A percentile compares a stretch with the other conserved stretches of the same genome.
Evolutionary conservation across 2,797 vertebrate species (phyloP).

Genomic region (Hipposideros larvatus): DNA sequence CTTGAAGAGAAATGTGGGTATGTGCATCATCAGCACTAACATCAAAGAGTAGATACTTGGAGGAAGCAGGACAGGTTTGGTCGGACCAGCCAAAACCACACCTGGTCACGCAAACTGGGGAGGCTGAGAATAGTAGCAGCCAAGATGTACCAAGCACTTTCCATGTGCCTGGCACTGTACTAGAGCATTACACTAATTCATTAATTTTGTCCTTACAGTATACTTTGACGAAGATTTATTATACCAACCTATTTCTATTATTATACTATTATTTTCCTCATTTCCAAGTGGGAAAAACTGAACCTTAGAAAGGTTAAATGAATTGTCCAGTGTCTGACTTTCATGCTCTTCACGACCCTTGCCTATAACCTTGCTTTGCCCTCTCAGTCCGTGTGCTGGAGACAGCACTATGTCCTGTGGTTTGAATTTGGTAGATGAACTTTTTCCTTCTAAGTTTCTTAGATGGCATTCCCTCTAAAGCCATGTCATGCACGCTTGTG

Average conservation of each 20-base stretch:
- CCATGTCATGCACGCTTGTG: background rate
- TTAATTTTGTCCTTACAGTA: background rate
- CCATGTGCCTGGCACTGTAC: background rate
- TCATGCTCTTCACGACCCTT: background rate
- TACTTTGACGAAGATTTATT: background rate
- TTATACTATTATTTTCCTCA: background rate
- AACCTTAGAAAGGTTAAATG: background rate
- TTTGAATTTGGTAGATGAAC: background rate
- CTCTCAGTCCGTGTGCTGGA: background rate
- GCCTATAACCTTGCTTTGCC: background rate
- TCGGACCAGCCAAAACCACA: background rate
- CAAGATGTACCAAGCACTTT: background rate
- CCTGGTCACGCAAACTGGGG: background rate
- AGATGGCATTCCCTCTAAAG: background rate
- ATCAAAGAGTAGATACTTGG: background rate
- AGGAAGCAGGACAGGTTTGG: background rate
- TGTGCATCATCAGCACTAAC: conserved; percentile 45
- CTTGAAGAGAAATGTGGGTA: background rate
- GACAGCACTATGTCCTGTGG: background rate
- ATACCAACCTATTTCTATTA: background rate
- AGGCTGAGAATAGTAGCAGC: background rate
- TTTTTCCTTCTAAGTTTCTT: conserved; percentile 7
- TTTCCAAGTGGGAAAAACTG: background rate
- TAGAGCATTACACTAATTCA: background rate
- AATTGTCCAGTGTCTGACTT: background rate